Evolutionary conservation across 2,797 vertebrate species (phyloP), one percentile per base, ranked within the genome.

Genomic region (Echeneis naucrates): DNA sequence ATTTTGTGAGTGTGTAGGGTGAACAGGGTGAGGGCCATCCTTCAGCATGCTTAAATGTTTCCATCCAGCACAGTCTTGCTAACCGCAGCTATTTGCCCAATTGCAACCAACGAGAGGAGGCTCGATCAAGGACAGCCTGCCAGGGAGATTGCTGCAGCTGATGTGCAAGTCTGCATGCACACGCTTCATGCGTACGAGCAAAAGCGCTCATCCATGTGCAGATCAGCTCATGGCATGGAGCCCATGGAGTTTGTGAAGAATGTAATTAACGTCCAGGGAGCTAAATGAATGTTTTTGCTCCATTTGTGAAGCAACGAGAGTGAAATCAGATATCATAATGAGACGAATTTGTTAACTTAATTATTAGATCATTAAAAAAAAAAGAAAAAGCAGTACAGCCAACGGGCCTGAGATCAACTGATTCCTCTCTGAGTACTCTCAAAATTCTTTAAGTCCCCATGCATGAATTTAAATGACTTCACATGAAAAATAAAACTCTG

Each of bases 41-140:
- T 78, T 82, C 77, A 87, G 81, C 75, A 68, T 80, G 73, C 77
- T 27, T 91, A 90, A 91, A 83, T 54, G 84, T 56, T 92, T 93
- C 87, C 88, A 91, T 87, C 72, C 76, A 51, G 62, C 24, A 1
- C 44, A 13, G 1, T 81, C 86, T 37, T 72, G 57, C 47, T 71
- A 81, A 83, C 70, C 19, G 8, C 77, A 79, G 67, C 63, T 71
- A 47, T 63, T 77, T 80, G 63, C 60, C 68, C 71, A 56, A 40
- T 61, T 54, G 56, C 63, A n/a, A 73, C 75, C 74, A 83, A 68
- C 42, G 44, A 75, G 68, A 75, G 33, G 50, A 83, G 58, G 64
- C 61, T 68, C 32, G 57, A 77, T 82, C 83, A 82, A 74, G 86
- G 82, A 87, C 77, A 64, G 55, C 55, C 72, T 44, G 73, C 47